Base-by-base conservation (phyloP, 2,113 vertebrate species). In the Labeo catla region DNA sequence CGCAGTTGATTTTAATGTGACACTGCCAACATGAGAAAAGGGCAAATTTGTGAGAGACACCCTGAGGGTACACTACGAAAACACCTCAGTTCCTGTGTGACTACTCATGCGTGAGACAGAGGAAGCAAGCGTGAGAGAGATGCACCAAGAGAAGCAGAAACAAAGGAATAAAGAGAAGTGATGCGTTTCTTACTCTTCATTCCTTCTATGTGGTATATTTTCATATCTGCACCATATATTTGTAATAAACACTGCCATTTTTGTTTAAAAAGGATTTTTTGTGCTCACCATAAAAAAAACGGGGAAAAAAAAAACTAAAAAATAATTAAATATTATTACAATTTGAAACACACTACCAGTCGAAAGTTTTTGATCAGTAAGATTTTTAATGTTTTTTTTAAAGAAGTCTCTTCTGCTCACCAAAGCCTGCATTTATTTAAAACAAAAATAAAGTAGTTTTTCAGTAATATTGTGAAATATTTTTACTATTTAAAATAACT, bases 1-100 rank as follows among this genome's bases (percentile, higher is more conserved):
- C 96, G 0, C 97, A 97, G 77, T 96, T 98, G 94, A 99, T 99
- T 94, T 96, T 99, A 94, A 99, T 99, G 94, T 98, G 97, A 93
- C 98, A 98, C 98, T 99, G 94, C 77, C 90, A 93, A 90, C 81
- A 89, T 47, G 23, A 76, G 61, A 86, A 86, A 84, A 87, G 47
- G 57, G 4, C 34, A 83, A 86, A 85, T 2, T 28, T 21, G 85
- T 89, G 49, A 61, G 28, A 76, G 74, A 47, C 78, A 78, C 84
- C 83, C 81, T 70, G 63, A 78, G n/a, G 84, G 70, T 82, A 39
- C 39, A 78, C 21, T 68, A 12, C 19, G 73, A 73, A 61, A 23
- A 72, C 57, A 52, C 43, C n/a, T 23, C 76, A 73, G 19, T 66
- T 45, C 5, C 39, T 47, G 63, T 78, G 43, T 82, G 39, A 83